Conservation (phyloP, 2,888 invertebrate genomes). For the Euclidia mi region DNA sequence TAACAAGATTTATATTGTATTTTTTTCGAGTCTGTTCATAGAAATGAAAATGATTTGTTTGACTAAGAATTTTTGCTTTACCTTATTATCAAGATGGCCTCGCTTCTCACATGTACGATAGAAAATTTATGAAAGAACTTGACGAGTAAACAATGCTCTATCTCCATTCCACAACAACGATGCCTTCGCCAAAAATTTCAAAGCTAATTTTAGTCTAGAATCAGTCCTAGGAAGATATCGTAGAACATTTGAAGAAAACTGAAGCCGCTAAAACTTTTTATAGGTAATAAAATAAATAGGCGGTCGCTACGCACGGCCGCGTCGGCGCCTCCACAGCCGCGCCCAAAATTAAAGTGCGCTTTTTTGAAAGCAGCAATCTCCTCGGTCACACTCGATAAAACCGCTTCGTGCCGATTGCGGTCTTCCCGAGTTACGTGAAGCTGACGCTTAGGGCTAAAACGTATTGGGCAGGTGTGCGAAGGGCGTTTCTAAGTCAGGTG, state of each 20-base stretch:
- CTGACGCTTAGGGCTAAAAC: constrained; percentile 50
- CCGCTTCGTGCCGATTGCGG: constrained; percentile 85
- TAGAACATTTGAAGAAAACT: constrained; percentile 49
- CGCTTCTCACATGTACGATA: too few relatives aligned
- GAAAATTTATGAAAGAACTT: too few relatives aligned
- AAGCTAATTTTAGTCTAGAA: constrained; percentile 17
- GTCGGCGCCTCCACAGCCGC: constrained; percentile 68
- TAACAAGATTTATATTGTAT: constrained; percentile 44
- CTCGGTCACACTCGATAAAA: constrained; percentile 87
- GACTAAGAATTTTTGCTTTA: not conserved
- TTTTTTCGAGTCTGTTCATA: constrained; percentile 22
- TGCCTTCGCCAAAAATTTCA: constrained; percentile 26
- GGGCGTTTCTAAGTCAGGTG: constrained; percentile 14
- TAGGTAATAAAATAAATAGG: constrained; percentile 87
- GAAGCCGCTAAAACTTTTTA: constrained; percentile 75
- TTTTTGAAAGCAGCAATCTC: constrained; percentile 84
- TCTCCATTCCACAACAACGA: too few relatives aligned
- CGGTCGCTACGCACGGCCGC: constrained; percentile 82
- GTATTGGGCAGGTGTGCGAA: constrained; percentile 15
- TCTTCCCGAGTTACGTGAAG: constrained; percentile 66
- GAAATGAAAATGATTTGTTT: constrained; percentile 15
- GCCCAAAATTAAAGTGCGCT: constrained; percentile 86
- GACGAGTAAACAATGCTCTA: too few relatives aligned
- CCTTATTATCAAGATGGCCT: not conserved
- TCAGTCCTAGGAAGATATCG: constrained; percentile 44